Conservation (phyloP, 1,140 invertebrate species). For the Drosophila melanica region DNA sequence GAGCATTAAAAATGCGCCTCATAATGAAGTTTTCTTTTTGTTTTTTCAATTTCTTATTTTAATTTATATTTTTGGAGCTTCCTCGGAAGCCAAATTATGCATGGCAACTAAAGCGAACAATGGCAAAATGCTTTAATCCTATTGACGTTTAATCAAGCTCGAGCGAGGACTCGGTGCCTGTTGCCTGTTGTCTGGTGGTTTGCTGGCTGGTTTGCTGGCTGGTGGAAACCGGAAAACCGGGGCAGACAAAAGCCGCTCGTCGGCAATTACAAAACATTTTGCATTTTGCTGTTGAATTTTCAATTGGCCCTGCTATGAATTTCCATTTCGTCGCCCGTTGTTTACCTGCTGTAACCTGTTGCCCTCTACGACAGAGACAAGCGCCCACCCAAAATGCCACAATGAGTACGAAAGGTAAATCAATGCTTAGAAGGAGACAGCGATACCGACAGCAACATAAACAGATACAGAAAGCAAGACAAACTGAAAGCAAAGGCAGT, state of each 20-base stretch:
- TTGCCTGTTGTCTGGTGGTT: too few relatives aligned
- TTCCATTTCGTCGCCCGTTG: constrained; percentile 48
- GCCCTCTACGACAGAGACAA: constrained; percentile 14
- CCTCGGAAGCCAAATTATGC: constrained; percentile 45
- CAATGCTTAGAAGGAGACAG: constrained; percentile 28
- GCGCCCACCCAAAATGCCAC: not conserved
- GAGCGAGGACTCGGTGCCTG: not conserved
- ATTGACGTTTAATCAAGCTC: constrained; percentile 77
- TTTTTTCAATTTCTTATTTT: constrained; percentile 39
- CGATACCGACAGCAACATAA: not conserved
- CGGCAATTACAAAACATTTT: constrained; percentile 62
- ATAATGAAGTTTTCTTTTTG: not conserved
- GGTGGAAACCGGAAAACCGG: constrained; percentile 26
- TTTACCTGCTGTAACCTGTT: constrained; percentile 47
- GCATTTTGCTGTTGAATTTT: constrained; percentile 69
- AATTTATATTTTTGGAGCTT: constrained; percentile 41
- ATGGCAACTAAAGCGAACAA: constrained; percentile 33
- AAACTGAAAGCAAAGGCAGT: constrained; percentile 7
- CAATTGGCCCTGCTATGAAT: constrained; percentile 64
- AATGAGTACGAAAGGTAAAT: constrained; percentile 27
- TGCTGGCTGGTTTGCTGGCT: too few relatives aligned
- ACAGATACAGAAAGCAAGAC: constrained; percentile 10
- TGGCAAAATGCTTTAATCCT: constrained; percentile 74
- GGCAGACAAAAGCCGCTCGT: constrained; percentile 27
- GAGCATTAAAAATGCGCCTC: not conserved